Conservation (phyloP, 2,888 invertebrate genomes). For the Erebia epiphron region DNA sequence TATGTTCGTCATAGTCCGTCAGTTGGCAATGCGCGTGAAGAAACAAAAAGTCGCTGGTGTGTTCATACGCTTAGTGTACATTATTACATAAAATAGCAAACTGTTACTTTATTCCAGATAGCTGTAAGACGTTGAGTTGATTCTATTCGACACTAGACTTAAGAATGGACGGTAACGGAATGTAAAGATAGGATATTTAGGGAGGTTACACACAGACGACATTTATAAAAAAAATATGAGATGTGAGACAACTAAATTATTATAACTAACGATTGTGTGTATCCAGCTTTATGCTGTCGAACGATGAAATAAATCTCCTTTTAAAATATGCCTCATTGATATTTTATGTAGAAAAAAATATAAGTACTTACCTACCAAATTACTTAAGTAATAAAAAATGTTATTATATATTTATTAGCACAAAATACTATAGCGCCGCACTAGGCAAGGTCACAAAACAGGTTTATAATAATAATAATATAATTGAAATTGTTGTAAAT, state of each 20-base stretch:
- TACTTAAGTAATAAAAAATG: slow-evolving; percentile 32
- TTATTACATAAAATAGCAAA: slow-evolving; percentile 46
- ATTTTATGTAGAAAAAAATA: slow-evolving; percentile 40
- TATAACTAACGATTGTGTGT: not conserved
- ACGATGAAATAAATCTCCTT: slow-evolving; percentile 59
- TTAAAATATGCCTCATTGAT: slow-evolving; percentile 58
- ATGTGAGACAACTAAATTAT: not conserved
- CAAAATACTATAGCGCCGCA: slow-evolving; percentile 35
- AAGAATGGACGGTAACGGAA: slow-evolving; percentile 69
- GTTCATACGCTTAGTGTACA: slow-evolving; percentile 50
- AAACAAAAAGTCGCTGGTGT: slow-evolving; percentile 8
- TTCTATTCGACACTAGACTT: slow-evolving; percentile 53
- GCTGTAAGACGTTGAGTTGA: slow-evolving; percentile 70
- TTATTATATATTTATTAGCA: slow-evolving; percentile 38
- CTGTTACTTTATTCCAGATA: slow-evolving; percentile 71
- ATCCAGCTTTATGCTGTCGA: slow-evolving; percentile 40
- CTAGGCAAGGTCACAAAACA: slow-evolving; percentile 63
- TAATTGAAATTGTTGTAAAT: slow-evolving; percentile 20
- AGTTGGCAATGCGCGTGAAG: not conserved
- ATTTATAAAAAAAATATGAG: slow-evolving; percentile 2
- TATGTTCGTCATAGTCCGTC: too few species aligned
- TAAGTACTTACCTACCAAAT: too few species aligned
- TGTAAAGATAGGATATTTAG: slow-evolving; percentile 47
- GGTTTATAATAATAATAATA: slow-evolving; percentile 37
- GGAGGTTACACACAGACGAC: slow-evolving; percentile 11